phyloP scores from a whole-genome alignment of 2,888 invertebrate genomes.

The Ephialtes manifestator region DNA sequence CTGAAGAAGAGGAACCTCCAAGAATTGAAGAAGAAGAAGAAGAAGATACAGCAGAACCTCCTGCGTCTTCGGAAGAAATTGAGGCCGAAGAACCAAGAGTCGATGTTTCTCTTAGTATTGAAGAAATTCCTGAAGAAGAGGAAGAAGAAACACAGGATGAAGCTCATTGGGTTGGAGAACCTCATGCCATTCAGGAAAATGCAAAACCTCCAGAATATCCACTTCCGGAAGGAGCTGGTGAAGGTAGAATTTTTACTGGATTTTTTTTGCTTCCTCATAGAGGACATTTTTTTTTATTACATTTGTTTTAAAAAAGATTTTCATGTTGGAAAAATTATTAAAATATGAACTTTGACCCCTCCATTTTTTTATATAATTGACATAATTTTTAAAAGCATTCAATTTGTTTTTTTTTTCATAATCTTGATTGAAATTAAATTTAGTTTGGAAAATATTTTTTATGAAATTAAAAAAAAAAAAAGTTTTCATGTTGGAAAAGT shows the following conservation, averaged over 20 bases:
- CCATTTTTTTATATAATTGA: too few species aligned
- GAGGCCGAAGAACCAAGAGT: slow-evolving; percentile 28
- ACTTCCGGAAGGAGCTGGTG: slow-evolving; percentile 59
- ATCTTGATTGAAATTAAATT: too few species aligned
- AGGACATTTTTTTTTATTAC: too few species aligned
- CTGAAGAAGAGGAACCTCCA: slow-evolving; percentile 37
- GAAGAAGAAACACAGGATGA: slow-evolving; percentile 47
- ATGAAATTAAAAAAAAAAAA: too few species aligned
- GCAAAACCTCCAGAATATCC: slow-evolving; percentile 69
- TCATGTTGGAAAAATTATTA: too few species aligned
- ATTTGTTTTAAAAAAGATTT: too few species aligned
- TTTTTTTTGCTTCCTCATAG: not conserved
- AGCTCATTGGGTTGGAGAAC: slow-evolving; percentile 41
- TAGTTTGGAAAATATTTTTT: too few species aligned
- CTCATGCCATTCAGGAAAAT: slow-evolving; percentile 26
- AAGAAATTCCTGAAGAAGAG: slow-evolving; percentile 18
- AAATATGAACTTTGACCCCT: too few species aligned
- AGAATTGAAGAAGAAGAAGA: slow-evolving; percentile 50
- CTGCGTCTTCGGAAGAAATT: slow-evolving; percentile 40
- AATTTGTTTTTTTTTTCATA: too few species aligned
- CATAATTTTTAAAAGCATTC: too few species aligned
- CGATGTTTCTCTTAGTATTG: slow-evolving; percentile 23
- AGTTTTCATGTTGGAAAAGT: too few species aligned
- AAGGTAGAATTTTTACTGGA: slow-evolving; percentile 55
- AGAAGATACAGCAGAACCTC: slow-evolving; percentile 50